Percentiles rank a stretch among this genome's conserved stretches.
These are phyloP conservation scores for Ataeniobius toweri DNA, from an alignment of 2,797 vertebrate species.

Conservation along the genomic window DNA sequence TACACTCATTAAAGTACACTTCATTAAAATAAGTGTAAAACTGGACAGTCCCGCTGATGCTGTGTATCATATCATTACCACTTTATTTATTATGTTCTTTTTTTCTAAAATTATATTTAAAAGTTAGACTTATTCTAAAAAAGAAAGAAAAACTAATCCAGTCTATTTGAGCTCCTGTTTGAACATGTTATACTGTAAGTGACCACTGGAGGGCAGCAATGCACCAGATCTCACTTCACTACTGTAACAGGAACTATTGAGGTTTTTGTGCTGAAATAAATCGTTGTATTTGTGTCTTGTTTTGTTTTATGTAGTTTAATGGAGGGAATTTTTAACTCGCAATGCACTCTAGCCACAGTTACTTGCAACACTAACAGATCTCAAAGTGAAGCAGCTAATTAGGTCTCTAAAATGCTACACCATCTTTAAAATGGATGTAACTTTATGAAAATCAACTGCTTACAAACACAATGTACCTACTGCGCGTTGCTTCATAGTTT, in stretches of 20 bases:
- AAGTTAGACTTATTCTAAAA: background rate
- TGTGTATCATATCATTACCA: background rate
- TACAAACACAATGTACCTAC: background rate
- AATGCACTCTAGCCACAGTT: background rate
- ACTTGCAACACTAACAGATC: background rate
- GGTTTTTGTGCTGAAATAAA: background rate
- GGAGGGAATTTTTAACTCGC: background rate
- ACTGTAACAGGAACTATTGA: background rate
- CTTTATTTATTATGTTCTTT: background rate
- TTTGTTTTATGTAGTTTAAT: background rate
- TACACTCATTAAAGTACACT: no score
- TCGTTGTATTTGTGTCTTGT: background rate
- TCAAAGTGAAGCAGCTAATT: background rate
- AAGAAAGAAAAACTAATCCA: background rate
- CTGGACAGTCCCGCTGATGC: background rate
- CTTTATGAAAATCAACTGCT: background rate
- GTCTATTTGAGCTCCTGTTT: background rate
- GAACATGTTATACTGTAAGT: background rate
- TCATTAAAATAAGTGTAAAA: background rate
- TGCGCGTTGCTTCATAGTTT: background rate
- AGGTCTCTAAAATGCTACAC: background rate
- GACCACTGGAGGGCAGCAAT: constrained; percentile 13
- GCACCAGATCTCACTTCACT: background rate
- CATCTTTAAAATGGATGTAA: background rate
- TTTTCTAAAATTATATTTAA: background rate